phyloP scores from a whole-genome alignment of 2,888 invertebrate species.

The Dromius quadrimaculatus region DNA sequence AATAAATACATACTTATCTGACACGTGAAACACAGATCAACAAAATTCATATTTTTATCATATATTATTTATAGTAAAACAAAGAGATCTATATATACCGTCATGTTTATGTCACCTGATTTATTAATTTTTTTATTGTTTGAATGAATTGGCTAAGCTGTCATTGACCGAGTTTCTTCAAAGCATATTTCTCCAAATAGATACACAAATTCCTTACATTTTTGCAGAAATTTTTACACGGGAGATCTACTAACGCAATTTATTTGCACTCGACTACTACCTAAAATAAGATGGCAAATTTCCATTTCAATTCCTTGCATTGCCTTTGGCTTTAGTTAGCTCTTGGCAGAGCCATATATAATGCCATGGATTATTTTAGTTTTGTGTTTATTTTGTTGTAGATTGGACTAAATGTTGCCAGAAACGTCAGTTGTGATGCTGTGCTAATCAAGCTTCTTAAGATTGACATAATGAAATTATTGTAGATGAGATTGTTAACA shows the following conservation, averaged over 20 bases:
- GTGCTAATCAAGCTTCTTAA: background rate
- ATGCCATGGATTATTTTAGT: conserved; percentile 27
- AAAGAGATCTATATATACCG: conserved; percentile 19
- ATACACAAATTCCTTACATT: conserved; percentile 8
- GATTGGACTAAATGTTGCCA: conserved; percentile 21
- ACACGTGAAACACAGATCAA: background rate
- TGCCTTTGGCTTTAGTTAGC: conserved; percentile 32
- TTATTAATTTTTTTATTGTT: conserved; percentile 14
- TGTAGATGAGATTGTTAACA: no score
- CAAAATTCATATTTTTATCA: conserved; percentile 17
- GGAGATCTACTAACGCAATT: conserved; percentile 14
- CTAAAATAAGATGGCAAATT: conserved; percentile 17
- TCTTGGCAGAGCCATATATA: conserved; percentile 12
- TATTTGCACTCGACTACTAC: background rate
- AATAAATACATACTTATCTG: conserved; percentile 10
- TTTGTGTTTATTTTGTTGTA: conserved; percentile 32
- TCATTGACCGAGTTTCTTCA: conserved; percentile 35
- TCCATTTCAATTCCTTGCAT: conserved; percentile 24
- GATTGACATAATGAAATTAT: background rate
- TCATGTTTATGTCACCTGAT: background rate
- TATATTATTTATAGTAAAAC: conserved; percentile 12
- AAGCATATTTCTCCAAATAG: conserved; percentile 14
- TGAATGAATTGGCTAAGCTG: conserved; percentile 12
- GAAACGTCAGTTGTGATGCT: conserved; percentile 5
- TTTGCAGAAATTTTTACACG: conserved; percentile 15